Evolutionary conservation across 2,113 vertebrate species (phyloP).

Genomic region (Urocitellus parryii): DNA sequence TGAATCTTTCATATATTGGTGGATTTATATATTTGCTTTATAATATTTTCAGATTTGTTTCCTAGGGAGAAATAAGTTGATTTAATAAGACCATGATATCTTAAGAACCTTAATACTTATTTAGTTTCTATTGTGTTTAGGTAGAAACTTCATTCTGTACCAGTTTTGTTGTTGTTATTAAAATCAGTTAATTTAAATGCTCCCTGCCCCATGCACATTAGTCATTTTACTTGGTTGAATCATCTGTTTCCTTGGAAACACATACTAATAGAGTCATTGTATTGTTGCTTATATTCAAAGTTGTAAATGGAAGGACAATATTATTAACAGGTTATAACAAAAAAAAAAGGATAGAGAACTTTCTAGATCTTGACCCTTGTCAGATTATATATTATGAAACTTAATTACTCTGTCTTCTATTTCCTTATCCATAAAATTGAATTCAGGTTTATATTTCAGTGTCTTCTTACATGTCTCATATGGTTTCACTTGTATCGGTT

Average conservation of each 20-base stretch:
- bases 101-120: slow-evolving; percentile 54
- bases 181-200: slow-evolving; percentile 52
- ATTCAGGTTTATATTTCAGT: slow-evolving; percentile 49
- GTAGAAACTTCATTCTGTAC: slow-evolving; percentile 57
- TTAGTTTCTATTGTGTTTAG: slow-evolving; percentile 42
- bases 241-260: slow-evolving; percentile 68
- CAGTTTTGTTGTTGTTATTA: background rate
- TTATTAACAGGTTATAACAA: slow-evolving; percentile 40
- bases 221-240: slow-evolving; percentile 52
- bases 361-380: slow-evolving; percentile 36
- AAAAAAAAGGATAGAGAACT: background rate
- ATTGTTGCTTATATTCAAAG: slow-evolving; percentile 52
- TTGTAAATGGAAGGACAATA: slow-evolving; percentile 50
- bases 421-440: slow-evolving; percentile 37
- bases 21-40: slow-evolving; percentile 41
- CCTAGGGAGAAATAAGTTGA: slow-evolving; percentile 44
- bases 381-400: slow-evolving; percentile 44
- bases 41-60: slow-evolving; percentile 54
- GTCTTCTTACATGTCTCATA: background rate
- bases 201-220: background rate
- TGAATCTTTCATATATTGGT: background rate
- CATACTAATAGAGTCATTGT: slow-evolving; percentile 42
- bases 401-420: slow-evolving; percentile 30
- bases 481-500: slow-evolving; percentile 24
- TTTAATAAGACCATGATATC: background rate